These are phyloP conservation scores for Morus bassanus DNA, from an alignment of 2,797 vertebrate species.

Conservation along the genomic window DNA sequence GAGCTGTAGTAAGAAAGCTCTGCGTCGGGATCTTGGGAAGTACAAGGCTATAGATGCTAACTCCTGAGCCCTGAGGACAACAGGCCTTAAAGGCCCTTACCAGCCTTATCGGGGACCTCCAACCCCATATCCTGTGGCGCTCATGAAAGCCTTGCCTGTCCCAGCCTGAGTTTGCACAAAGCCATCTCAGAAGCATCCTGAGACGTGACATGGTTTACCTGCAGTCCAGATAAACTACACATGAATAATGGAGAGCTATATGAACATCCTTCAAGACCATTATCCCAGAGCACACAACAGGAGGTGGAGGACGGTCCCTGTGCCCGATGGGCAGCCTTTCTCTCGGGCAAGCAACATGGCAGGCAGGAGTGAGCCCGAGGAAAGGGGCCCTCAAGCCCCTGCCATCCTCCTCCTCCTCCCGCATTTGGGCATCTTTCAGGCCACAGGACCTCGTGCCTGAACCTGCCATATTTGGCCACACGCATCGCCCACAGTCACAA, in stretches of 20 bases:
- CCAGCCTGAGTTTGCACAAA: neutral
- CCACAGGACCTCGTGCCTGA: too few relatives aligned
- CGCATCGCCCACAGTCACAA: neutral
- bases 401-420: neutral
- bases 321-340: neutral
- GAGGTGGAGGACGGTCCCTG: neutral
- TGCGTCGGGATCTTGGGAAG: neutral
- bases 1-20: neutral
- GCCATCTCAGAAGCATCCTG: neutral
- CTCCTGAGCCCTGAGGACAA: neutral
- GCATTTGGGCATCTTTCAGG: neutral
- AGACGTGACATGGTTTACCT: neutral
- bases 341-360: neutral
- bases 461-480: neutral
- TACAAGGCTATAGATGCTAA: neutral
- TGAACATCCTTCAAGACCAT: neutral
- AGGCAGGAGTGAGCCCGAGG: neutral
- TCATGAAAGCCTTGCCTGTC: neutral
- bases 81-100: neutral
- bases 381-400: neutral
- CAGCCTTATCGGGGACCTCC: neutral
- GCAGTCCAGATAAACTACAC: neutral
- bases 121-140: neutral
- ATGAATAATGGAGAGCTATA: neutral
- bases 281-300: neutral